Conservation (phyloP, 2,113 vertebrate genomes). For the Procapra przewalskii region DNA sequence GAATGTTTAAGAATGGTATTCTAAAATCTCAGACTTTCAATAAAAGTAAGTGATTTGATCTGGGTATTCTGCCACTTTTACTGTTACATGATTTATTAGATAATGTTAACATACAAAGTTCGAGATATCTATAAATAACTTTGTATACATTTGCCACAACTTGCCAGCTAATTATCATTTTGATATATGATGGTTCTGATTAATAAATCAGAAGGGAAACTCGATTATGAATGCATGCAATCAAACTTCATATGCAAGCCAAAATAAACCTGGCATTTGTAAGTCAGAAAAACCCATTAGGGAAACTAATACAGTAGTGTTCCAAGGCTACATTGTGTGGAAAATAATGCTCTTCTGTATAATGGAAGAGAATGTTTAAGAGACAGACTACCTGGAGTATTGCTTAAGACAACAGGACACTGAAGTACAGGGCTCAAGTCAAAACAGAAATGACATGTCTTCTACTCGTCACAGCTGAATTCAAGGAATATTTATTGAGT, state of each 20-base stretch:
- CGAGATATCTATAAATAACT: conserved; percentile 39
- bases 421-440: not conserved
- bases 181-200: conserved; percentile 65
- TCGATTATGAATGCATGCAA: conserved; percentile 60
- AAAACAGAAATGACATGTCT: conserved; percentile 21
- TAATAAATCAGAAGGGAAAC: conserved; percentile 69
- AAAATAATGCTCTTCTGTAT: conserved; percentile 9
- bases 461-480: not conserved
- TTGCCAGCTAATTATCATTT: conserved; percentile 62
- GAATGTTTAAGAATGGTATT: conserved; percentile 30
- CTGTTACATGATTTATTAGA: conserved; percentile 53
- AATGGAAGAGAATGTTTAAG: conserved; percentile 1
- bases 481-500: not conserved
- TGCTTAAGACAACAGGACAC: not conserved
- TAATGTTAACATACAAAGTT: conserved; percentile 47
- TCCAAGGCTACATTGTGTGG: not conserved
- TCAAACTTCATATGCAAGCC: conserved; percentile 59
- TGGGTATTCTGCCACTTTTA: conserved; percentile 43
- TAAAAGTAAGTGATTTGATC: conserved; percentile 17
- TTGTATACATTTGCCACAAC: conserved; percentile 50
- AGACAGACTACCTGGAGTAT: not conserved
- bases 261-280: conserved; percentile 53
- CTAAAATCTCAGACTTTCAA: conserved; percentile 31
- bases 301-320: conserved; percentile 20
- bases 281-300: conserved; percentile 58